phyloP scores from a whole-genome alignment of 2,888 invertebrate genomes.

The Erebia aethiops region DNA sequence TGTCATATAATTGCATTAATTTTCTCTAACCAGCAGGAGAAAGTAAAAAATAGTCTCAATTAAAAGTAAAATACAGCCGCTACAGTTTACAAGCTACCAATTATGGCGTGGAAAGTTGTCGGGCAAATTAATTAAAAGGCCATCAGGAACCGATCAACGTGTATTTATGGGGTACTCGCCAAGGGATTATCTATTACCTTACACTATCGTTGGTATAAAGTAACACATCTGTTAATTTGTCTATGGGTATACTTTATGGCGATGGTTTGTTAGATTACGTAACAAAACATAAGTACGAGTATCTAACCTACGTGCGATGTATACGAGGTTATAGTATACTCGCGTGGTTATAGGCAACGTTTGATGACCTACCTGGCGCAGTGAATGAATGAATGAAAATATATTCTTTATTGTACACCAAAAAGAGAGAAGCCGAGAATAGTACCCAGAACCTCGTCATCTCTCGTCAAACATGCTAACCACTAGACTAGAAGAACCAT shows the following conservation, averaged over 20 bases:
- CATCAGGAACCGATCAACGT: conserved; percentile 39
- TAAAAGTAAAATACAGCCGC: conserved; percentile 36
- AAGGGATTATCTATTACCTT: conserved; percentile 22
- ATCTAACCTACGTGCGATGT: no score
- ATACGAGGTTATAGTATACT: no score
- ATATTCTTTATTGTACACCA: no score
- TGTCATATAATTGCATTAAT: conserved; percentile 28
- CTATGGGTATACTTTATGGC: neutral
- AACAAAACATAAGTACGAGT: no score
- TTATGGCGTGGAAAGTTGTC: conserved; percentile 41
- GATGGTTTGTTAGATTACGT: neutral
- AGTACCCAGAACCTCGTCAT: no score
- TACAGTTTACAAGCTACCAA: conserved; percentile 37
- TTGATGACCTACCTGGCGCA: no score
- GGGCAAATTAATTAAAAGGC: conserved; percentile 42
- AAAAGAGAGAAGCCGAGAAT: no score
- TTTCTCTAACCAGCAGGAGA: conserved; percentile 26
- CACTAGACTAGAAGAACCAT: neutral
- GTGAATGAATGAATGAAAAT: no score
- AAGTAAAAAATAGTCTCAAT: conserved; percentile 37
- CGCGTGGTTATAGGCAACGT: no score
- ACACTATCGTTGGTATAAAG: conserved; percentile 8
- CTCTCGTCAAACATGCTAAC: no score
- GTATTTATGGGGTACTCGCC: conserved; percentile 35
- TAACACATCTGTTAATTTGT: conserved; percentile 24